These are phyloP conservation scores for Rhagonycha fulva DNA, from an alignment of 2,888 invertebrate species.

Conservation along the genomic window DNA sequence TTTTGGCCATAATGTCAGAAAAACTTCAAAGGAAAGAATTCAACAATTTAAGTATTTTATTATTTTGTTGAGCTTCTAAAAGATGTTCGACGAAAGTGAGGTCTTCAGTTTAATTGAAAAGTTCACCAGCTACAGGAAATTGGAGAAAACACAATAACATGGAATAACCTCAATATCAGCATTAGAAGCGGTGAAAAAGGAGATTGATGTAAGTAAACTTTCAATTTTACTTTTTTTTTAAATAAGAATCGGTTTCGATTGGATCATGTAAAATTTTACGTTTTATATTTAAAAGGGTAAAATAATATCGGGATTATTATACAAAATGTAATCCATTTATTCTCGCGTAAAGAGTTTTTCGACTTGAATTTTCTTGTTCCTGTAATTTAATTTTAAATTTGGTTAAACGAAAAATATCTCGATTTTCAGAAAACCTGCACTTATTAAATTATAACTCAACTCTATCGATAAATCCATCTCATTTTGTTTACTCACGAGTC, in stretches of 20 bases:
- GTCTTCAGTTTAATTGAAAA: background rate
- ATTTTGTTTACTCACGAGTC: background rate
- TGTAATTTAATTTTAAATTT: constrained; percentile 6
- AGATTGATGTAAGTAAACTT: background rate
- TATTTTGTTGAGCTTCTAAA: background rate
- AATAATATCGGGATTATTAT: background rate
- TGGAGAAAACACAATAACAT: background rate
- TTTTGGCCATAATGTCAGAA: no score
- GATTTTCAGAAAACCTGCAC: constrained; percentile 1
- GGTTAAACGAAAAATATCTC: constrained; percentile 6
- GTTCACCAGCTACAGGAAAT: background rate
- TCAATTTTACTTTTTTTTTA: background rate
- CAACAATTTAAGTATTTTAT: background rate
- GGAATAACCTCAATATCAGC: background rate
- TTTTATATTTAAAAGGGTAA: background rate
- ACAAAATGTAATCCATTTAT: background rate
- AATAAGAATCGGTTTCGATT: background rate
- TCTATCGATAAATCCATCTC: background rate
- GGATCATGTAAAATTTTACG: background rate
- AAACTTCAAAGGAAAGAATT: background rate
- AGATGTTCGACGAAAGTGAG: background rate
- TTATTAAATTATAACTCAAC: background rate
- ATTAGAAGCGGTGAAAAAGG: background rate
- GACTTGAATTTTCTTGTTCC: background rate
- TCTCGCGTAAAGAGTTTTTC: background rate